These are phyloP conservation scores for Drosophila virilis DNA, from an alignment of 1,140 invertebrate genomes.

Conservation along the genomic window DNA sequence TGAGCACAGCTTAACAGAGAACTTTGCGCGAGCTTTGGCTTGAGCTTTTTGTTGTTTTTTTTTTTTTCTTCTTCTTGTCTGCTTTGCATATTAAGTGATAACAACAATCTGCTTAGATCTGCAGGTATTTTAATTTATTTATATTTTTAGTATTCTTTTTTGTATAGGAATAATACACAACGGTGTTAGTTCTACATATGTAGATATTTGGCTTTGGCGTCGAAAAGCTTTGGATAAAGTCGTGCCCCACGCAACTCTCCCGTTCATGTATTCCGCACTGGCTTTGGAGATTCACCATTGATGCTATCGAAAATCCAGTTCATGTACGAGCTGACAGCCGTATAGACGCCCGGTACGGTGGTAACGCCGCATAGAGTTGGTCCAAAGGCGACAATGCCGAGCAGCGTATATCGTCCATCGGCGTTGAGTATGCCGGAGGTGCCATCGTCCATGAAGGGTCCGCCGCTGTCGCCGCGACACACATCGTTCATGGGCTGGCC, in stretches of 20 bases:
- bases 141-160: conserved; percentile 19
- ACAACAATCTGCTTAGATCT: neutral
- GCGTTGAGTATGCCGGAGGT: conserved; percentile 68
- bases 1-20: conserved; percentile 26
- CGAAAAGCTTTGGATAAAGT: conserved; percentile 50
- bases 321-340: conserved; percentile 85
- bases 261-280: conserved; percentile 2
- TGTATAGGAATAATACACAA: conserved; percentile 21
- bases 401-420: conserved; percentile 84
- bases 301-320: conserved; percentile 85
- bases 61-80: neutral
- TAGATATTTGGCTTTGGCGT: conserved; percentile 59
- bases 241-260: neutral
- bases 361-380: conserved; percentile 85
- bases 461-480: conserved; percentile 87
- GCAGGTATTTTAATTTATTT: neutral
- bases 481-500: conserved; percentile 84
- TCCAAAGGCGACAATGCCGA: conserved; percentile 90
- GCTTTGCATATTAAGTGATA: neutral
- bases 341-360: conserved; percentile 86
- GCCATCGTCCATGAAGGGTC: conserved; percentile 87
- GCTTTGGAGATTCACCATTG: neutral
- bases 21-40: conserved; percentile 41
- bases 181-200: conserved; percentile 20
- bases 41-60: conserved; percentile 29